Conservation (phyloP, 2,888 invertebrate species). For the Esperia sulphurella region DNA sequence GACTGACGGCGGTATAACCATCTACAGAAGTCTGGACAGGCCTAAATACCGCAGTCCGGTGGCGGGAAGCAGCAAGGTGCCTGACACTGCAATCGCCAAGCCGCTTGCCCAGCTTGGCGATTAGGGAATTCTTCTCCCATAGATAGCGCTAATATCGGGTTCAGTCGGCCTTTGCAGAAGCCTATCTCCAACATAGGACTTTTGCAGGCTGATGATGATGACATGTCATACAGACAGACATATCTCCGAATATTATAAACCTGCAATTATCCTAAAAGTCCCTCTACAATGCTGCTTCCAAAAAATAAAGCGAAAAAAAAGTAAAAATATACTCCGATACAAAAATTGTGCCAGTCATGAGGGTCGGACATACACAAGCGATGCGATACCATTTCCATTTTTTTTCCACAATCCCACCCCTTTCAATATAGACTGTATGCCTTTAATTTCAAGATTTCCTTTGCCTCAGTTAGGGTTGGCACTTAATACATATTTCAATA, state of each 20-base stretch:
- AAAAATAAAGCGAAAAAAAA: background rate
- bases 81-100: too few relatives aligned
- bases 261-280: background rate
- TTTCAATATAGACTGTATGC: slow-evolving; percentile 50
- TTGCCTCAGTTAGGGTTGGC: slow-evolving; percentile 5
- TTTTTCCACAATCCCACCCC: slow-evolving; percentile 60
- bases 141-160: too few relatives aligned
- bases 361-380: slow-evolving; percentile 47
- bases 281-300: background rate
- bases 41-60: too few relatives aligned
- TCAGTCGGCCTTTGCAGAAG: too few relatives aligned
- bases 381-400: slow-evolving; percentile 64
- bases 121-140: too few relatives aligned
- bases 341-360: slow-evolving; percentile 73
- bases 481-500: slow-evolving; percentile 12
- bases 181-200: too few relatives aligned
- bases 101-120: too few relatives aligned
- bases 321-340: slow-evolving; percentile 65
- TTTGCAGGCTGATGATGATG: background rate
- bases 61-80: too few relatives aligned
- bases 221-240: background rate
- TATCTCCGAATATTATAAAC: background rate
- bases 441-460: slow-evolving; percentile 39
- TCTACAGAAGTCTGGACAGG: too few relatives aligned
- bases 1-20: too few relatives aligned